Evolutionary conservation across 2,113 vertebrate genomes (phyloP).

Genomic region (Mixornis gularis): DNA sequence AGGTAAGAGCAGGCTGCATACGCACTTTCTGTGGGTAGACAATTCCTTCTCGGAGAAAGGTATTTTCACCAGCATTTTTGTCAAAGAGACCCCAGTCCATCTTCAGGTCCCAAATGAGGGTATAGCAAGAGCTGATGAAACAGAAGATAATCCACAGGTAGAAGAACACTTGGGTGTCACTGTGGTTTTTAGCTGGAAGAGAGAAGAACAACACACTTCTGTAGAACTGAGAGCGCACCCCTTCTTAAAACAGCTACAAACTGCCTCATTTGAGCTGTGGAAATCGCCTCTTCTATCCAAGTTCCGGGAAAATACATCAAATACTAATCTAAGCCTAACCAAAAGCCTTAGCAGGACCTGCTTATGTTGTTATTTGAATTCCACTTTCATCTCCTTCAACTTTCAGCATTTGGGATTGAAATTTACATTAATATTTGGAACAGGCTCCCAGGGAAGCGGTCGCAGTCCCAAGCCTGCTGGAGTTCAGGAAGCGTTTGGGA

Average conservation of each 20-base stretch:
- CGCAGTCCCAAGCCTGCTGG: background rate
- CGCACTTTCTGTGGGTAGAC: conserved; percentile 97
- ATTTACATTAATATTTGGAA: background rate
- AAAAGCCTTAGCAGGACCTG: background rate
- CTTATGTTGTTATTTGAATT: background rate
- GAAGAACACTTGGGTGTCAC: conserved; percentile 88
- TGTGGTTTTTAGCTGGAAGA: conserved; percentile 82
- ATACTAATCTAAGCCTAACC: background rate
- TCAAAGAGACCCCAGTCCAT: conserved; percentile 99
- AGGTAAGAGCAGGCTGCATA: background rate
- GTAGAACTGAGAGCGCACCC: background rate
- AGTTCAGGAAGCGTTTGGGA: rapidly evolving
- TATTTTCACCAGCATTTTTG: conserved; percentile 93
- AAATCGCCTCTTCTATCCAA: background rate
- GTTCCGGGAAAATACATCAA: background rate
- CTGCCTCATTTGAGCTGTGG: too few relatives aligned
- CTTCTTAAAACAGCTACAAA: background rate
- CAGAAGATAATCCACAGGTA: conserved; percentile 92
- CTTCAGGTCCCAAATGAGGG: conserved; percentile 97
- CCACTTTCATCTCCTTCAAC: background rate
- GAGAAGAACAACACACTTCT: background rate
- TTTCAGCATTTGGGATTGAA: background rate
- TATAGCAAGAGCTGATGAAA: conserved; percentile 91
- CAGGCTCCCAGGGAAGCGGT: background rate
- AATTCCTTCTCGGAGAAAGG: conserved; percentile 95